phyloP scores from a whole-genome alignment of 2,888 invertebrate genomes.

The Aleiodes leptofemur region DNA sequence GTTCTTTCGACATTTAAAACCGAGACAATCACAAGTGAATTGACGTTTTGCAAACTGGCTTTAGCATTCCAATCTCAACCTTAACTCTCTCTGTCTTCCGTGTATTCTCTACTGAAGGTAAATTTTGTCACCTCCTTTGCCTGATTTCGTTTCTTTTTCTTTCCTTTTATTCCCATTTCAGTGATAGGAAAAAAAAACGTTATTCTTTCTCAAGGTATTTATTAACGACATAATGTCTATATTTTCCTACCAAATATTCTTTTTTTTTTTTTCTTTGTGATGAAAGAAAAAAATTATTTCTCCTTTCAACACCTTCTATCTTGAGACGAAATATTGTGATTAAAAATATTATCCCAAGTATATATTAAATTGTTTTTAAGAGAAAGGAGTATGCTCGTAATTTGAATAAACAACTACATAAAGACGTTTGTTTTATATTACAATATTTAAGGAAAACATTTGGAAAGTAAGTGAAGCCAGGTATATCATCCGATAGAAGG shows the following conservation, averaged over 20 bases:
- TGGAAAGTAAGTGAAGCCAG: constrained; percentile 32
- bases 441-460: constrained; percentile 10
- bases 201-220: constrained; percentile 2
- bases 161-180: no score
- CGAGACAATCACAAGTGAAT: constrained; percentile 34
- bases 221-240: constrained; percentile 4
- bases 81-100: constrained; percentile 33
- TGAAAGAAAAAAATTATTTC: not conserved
- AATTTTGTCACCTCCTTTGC: not conserved
- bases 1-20: constrained; percentile 48
- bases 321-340: no score
- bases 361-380: not conserved
- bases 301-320: no score
- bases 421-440: no score
- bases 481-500: constrained; percentile 16
- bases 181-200: not conserved
- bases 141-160: no score
- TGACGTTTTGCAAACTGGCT: constrained; percentile 32
- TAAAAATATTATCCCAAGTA: not conserved
- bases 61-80: constrained; percentile 36
- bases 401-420: no score
- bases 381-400: not conserved
- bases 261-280: not conserved
- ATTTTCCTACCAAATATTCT: not conserved
- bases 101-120: not conserved